Percentiles rank a stretch among this genome's conserved stretches.
phyloP scores from a whole-genome alignment of 1,140 invertebrate genomes.

The Bombus confusus region DNA sequence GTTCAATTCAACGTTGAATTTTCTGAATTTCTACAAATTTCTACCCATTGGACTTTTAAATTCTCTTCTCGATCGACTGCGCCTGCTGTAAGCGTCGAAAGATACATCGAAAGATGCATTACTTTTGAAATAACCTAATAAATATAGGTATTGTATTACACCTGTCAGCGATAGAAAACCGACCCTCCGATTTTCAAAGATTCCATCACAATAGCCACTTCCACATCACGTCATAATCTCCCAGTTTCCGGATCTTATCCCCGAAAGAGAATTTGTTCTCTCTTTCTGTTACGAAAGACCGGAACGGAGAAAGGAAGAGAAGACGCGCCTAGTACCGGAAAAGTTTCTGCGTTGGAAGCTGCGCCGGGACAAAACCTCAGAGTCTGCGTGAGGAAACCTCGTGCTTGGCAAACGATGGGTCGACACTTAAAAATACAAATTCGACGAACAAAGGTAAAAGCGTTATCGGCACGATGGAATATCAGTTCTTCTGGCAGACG shows the following conservation, averaged over 20 bases:
- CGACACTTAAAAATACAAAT: constrained; percentile 76
- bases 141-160: too few species aligned
- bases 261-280: background rate
- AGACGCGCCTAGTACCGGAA: background rate
- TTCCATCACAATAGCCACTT: too few species aligned
- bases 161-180: too few species aligned
- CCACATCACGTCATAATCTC: too few species aligned
- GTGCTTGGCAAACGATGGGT: constrained; percentile 71
- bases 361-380: constrained; percentile 55
- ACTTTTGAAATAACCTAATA: too few species aligned
- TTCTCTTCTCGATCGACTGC: too few species aligned
- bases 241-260: background rate
- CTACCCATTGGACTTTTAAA: background rate
- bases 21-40: background rate
- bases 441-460: constrained; percentile 74
- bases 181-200: too few species aligned
- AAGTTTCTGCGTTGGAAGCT: constrained; percentile 32
- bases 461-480: constrained; percentile 76
- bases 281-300: background rate
- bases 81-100: too few species aligned
- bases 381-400: constrained; percentile 67
- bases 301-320: too few species aligned
- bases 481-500: constrained; percentile 42
- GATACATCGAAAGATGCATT: too few species aligned
- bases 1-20: too few species aligned